Evolutionary conservation across 2,888 invertebrate species (phyloP).

Genomic region (Erebia palarica): DNA sequence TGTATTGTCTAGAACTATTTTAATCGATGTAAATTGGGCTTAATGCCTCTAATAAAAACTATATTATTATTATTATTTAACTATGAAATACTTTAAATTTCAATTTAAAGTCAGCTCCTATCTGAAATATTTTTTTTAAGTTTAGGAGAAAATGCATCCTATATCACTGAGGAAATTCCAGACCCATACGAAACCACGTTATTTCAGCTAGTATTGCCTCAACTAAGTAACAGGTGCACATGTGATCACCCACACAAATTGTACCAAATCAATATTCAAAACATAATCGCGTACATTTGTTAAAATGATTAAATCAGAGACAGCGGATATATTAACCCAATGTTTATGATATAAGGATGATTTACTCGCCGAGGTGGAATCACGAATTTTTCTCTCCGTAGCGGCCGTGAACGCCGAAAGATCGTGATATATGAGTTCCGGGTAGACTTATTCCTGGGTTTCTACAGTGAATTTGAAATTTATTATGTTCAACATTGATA

Average conservation of each 20-base stretch:
- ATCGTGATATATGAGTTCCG: conserved; percentile 44
- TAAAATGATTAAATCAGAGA: conserved; percentile 42
- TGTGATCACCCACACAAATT: conserved; percentile 12
- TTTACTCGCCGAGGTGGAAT: conserved; percentile 44
- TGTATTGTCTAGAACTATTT: no score
- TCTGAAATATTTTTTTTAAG: no score
- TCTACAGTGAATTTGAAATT: conserved; percentile 11
- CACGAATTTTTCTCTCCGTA: conserved; percentile 39
- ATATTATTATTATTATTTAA: no score
- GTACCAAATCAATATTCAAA: conserved; percentile 28
- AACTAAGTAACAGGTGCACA: background rate
- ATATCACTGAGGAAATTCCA: no score
- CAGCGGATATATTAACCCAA: conserved; percentile 41
- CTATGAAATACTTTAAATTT: no score
- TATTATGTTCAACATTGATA: conserved; percentile 15
- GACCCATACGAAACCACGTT: background rate
- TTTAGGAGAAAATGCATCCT: no score
- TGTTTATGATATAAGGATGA: conserved; percentile 46
- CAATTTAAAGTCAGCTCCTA: no score
- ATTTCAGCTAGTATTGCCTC: background rate
- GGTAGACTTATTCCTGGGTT: conserved; percentile 36
- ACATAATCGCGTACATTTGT: conserved; percentile 27
- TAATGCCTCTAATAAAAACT: no score
- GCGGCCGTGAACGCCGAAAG: conserved; percentile 38
- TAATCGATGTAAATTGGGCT: no score